Percentiles rank a stretch among this genome's conserved stretches.
phyloP scores from a whole-genome alignment of 2,888 invertebrate species.

The Leptinotarsa peninsularis region DNA sequence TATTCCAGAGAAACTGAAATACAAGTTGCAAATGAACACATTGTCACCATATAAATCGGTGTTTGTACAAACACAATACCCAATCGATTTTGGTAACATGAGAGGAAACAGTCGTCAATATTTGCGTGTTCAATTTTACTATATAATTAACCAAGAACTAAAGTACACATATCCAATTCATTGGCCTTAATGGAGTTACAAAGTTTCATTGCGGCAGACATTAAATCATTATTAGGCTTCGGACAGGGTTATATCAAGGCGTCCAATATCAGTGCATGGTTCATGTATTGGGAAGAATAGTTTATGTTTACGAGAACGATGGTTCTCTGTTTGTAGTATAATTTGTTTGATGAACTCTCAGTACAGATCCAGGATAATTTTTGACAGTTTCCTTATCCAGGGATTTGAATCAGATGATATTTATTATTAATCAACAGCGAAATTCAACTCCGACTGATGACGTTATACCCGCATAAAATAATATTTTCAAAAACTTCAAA shows the following conservation, averaged over 20 bases:
- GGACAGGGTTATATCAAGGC: conserved; percentile 8
- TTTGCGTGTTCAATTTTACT: conserved; percentile 33
- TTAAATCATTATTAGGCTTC: conserved; percentile 38
- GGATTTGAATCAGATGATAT: no score
- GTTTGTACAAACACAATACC: not conserved
- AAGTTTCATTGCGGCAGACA: conserved; percentile 34
- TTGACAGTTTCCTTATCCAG: no score
- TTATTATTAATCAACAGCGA: no score
- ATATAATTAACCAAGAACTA: conserved; percentile 34
- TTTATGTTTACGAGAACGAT: not conserved
- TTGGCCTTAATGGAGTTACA: conserved; percentile 39
- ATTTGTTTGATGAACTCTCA: conserved; percentile 5
- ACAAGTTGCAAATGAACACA: not conserved
- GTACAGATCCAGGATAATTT: not conserved
- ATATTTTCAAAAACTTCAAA: no score
- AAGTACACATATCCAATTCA: conserved; percentile 40
- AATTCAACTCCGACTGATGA: no score
- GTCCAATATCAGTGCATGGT: conserved; percentile 2
- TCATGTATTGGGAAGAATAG: conserved; percentile 2
- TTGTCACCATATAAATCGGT: not conserved
- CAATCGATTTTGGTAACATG: conserved; percentile 22
- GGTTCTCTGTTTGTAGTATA: not conserved
- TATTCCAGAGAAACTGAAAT: no score
- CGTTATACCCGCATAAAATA: no score
- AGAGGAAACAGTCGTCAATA: conserved; percentile 13